A percentile compares a stretch with the other conserved stretches of the same genome.
These are phyloP conservation scores for Subacronicta megacephala DNA, from an alignment of 2,888 invertebrate genomes.

Conservation along the genomic window DNA sequence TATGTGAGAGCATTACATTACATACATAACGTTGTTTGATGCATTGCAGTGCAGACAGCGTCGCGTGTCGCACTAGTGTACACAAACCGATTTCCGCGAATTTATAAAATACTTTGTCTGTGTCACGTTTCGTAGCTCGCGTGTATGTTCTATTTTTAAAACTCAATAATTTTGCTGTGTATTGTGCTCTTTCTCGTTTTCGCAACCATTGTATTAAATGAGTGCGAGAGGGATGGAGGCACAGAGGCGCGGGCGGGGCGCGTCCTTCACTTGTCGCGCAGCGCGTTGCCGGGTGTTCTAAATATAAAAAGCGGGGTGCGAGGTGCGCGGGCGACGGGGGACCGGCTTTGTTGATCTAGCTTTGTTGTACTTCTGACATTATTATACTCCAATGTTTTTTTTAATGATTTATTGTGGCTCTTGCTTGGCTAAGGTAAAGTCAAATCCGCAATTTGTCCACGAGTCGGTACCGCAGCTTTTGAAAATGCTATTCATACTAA, in stretches of 20 bases:
- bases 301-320: constrained; percentile 63
- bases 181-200: constrained; percentile 64
- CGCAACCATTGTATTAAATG: constrained; percentile 19
- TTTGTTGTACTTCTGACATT: constrained; percentile 60
- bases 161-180: constrained; percentile 71
- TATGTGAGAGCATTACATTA: constrained; percentile 3
- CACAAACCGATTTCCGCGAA: constrained; percentile 60
- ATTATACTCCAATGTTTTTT: constrained; percentile 26
- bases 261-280: constrained; percentile 85
- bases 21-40: constrained; percentile 17
- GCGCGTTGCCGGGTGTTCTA: constrained; percentile 70
- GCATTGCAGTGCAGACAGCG: constrained; percentile 32
- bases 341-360: constrained; percentile 65
- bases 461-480: constrained; percentile 25
- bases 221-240: constrained; percentile 61
- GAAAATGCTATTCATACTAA: constrained; percentile 1
- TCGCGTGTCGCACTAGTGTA: constrained; percentile 27
- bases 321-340: constrained; percentile 53
- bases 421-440: constrained; percentile 33
- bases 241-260: constrained; percentile 62
- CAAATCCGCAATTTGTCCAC: constrained; percentile 3
- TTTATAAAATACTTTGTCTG: constrained; percentile 61
- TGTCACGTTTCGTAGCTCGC: constrained; percentile 76
- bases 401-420: constrained; percentile 30
- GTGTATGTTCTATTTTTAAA: constrained; percentile 82